Conservation (phyloP, 1,140 invertebrate genomes). For the Drosophila sturtevanti region DNA sequence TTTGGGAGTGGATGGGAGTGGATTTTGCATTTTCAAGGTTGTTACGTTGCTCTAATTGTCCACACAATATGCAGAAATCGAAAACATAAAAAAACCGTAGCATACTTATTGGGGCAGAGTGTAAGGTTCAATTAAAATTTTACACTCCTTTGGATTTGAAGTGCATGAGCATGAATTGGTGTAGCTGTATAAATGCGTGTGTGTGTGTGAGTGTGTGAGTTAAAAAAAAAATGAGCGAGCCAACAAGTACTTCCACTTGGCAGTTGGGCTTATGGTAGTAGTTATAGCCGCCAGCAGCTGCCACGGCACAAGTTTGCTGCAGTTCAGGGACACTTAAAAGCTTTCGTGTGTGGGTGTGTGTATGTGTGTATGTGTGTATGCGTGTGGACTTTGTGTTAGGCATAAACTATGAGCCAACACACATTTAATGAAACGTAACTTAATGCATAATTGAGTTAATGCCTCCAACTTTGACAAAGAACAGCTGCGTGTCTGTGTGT, state of each 20-base stretch:
- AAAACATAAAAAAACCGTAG: slow-evolving; percentile 52
- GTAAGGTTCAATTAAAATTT: slow-evolving; percentile 80
- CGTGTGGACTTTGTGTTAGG: slow-evolving; percentile 22
- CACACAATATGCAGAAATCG: background rate
- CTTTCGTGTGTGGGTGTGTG: background rate
- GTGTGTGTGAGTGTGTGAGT: slow-evolving; percentile 4
- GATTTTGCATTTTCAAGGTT: slow-evolving; percentile 60
- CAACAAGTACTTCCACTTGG: background rate
- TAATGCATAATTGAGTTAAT: slow-evolving; percentile 72
- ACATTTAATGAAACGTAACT: slow-evolving; percentile 77
- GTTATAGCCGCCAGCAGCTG: slow-evolving; percentile 39
- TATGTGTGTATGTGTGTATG: background rate
- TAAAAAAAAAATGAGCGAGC: background rate
- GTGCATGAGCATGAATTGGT: slow-evolving; percentile 31
- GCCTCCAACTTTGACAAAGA: slow-evolving; percentile 38
- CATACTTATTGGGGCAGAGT: slow-evolving; percentile 68
- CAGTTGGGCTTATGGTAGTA: slow-evolving; percentile 22
- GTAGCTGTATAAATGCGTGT: background rate
- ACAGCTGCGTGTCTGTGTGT: background rate
- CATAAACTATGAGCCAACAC: slow-evolving; percentile 45
- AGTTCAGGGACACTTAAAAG: slow-evolving; percentile 6
- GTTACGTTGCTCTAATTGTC: slow-evolving; percentile 41
- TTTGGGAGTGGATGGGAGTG: background rate
- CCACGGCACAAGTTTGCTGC: slow-evolving; percentile 38
- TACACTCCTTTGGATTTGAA: slow-evolving; percentile 73